These are phyloP conservation scores for Chrysemys picta DNA, from an alignment of 2,113 vertebrate species.

Conservation along the genomic window DNA sequence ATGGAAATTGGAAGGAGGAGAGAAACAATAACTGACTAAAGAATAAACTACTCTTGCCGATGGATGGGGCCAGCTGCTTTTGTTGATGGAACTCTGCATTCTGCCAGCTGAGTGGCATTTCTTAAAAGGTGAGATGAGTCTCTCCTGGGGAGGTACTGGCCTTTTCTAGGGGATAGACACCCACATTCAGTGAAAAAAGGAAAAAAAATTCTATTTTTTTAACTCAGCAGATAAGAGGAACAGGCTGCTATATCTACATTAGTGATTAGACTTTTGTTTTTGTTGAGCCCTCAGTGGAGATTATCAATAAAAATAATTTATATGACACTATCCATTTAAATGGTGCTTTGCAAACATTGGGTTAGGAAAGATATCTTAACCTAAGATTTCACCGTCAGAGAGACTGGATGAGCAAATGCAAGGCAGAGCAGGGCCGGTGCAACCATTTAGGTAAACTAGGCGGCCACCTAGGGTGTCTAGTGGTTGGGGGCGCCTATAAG, in stretches of 20 bases:
- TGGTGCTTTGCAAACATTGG: background rate
- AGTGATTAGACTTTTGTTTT: background rate
- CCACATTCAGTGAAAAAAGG: background rate
- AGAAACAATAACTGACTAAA: background rate
- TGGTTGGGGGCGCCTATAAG: no score
- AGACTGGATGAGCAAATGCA: background rate
- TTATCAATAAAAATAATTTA: background rate
- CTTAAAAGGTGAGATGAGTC: background rate
- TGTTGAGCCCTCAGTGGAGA: background rate
- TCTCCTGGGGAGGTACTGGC: background rate
- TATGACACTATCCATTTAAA: background rate
- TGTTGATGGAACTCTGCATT: background rate
- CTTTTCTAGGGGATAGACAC: background rate
- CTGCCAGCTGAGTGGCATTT: background rate
- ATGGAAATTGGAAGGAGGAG: background rate
- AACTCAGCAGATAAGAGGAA: background rate
- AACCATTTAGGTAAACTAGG: no score
- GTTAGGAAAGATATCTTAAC: fast-evolving
- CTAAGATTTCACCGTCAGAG: background rate
- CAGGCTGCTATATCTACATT: background rate
- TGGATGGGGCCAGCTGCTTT: background rate
- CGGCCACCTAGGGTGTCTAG: no score
- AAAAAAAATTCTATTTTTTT: background rate
- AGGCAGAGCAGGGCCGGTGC: fast-evolving
- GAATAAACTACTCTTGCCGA: background rate